phyloP scores from a whole-genome alignment of 1,140 invertebrate genomes.

The Bombus haemorrhoidalis region DNA sequence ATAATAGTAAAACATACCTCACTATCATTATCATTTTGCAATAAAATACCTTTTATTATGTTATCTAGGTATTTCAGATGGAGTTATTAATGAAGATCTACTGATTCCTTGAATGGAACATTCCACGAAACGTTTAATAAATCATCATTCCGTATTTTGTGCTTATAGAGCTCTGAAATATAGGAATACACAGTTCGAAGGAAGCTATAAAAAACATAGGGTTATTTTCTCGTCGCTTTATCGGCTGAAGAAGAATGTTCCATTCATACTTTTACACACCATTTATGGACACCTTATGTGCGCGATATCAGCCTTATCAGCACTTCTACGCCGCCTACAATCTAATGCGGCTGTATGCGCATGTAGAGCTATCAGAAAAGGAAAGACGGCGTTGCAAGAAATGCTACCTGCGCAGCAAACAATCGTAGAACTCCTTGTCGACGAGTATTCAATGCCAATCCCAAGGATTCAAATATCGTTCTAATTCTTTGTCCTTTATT shows the following conservation, averaged over 20 bases:
- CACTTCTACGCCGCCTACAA: conserved; percentile 63
- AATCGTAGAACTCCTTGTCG: conserved; percentile 22
- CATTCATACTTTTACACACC: conserved; percentile 67
- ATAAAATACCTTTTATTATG: neutral
- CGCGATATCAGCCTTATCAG: conserved; percentile 64
- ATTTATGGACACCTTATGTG: conserved; percentile 60
- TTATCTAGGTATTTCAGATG: neutral
- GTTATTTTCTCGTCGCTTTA: conserved; percentile 47
- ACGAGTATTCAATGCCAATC: conserved; percentile 38
- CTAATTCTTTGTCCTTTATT: conserved; percentile 19
- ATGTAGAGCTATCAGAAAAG: conserved; percentile 52
- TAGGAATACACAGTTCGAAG: neutral
- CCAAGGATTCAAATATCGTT: conserved; percentile 20
- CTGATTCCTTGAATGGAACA: neutral
- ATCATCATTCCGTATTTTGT: neutral
- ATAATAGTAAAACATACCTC: no score
- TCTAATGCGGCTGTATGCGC: conserved; percentile 56
- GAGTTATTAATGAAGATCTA: neutral
- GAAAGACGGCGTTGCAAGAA: conserved; percentile 54
- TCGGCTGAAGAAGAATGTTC: conserved; percentile 65
- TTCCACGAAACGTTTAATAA: conserved; percentile 5
- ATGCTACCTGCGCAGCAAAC: conserved; percentile 52
- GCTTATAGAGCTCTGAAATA: no score
- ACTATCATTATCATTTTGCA: no score
- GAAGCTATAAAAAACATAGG: conserved; percentile 15